Evolutionary conservation across 2,797 vertebrate species (phyloP).

Genomic region (Centropyge bicolor): DNA sequence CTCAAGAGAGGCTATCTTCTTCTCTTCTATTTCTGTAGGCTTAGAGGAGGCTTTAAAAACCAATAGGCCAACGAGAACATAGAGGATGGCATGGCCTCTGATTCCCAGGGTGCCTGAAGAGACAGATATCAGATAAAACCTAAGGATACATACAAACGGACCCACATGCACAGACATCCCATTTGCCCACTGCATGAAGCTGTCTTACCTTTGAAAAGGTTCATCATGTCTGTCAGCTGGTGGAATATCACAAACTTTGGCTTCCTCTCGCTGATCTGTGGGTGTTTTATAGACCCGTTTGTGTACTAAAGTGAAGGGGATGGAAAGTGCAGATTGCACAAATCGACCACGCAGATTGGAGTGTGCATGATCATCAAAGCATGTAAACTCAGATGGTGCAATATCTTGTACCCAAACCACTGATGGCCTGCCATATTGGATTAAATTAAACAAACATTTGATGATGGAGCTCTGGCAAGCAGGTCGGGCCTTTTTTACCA

Average conservation of each 20-base stretch:
- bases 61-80: constrained; percentile 38
- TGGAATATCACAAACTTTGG: not conserved
- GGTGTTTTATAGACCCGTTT: constrained; percentile 49
- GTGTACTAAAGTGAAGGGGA: constrained; percentile 10
- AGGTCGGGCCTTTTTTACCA: constrained; percentile 44
- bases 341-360: constrained; percentile 35
- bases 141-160: constrained; percentile 9
- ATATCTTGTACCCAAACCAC: constrained; percentile 30
- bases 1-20: constrained; percentile 18
- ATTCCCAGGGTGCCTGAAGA: constrained; percentile 30
- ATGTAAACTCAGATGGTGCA: constrained; percentile 44
- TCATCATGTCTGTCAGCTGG: constrained; percentile 19
- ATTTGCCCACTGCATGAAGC: not conserved
- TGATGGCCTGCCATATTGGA: constrained; percentile 24
- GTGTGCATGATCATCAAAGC: constrained; percentile 19
- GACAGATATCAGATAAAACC: not conserved
- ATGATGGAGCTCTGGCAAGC: constrained; percentile 21
- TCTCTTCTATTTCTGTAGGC: not conserved
- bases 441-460: constrained; percentile 28
- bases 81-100: constrained; percentile 23
- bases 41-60: constrained; percentile 27
- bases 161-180: not conserved
- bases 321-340: constrained; percentile 57
- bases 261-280: constrained; percentile 9
- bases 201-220: constrained; percentile 29